Evolutionary conservation across 2,888 invertebrate genomes (phyloP), one percentile per base, ranked within the genome.

Genomic region (Nebria brevicollis): DNA sequence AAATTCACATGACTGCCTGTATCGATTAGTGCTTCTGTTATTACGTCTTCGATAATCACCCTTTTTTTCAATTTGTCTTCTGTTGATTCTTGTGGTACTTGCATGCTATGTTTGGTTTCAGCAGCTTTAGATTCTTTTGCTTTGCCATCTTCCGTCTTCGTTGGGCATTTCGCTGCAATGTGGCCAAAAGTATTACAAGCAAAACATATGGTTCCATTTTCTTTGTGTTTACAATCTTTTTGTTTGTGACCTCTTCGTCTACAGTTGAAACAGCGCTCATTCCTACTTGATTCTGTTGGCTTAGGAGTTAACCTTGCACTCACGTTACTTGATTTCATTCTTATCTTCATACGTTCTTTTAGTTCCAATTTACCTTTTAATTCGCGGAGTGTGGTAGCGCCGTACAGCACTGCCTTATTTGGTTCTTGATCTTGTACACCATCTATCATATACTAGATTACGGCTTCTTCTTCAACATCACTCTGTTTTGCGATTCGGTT

Each of bases 111-210:
- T 20, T 20, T 20, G 20, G 20, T 20, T 20, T 20, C 20, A 20
- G 20, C 20, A 20, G 20, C 20, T 20, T 20, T 20, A 20, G 20
- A 20, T 20, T 20, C 34, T 13, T 75, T 26, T 8, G 20, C 65
- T 25, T 66, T 8, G 15, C 7, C 13, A 25, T 41, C 15, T 73
- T 15, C 64, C 26, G 64, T 65, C 20, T 26, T 76, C 7, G 2
- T 66, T 7, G 41, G 25, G 41, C 74, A 79, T 65, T 79, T 65
- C 34, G 64, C 26, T 5, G 79, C 79, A 41, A 79, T 74, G 34
- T 82, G 82, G 11, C 82, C 83, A 42, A 80, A 83, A 7, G 66
- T 10, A 43, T 78, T 15, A 41, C 82, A 82, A 66, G 43, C 77
- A 41, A 83, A 83, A 74, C 82, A 83, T 20, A 81, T 83, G 11